Percentiles rank a stretch among this genome's conserved stretches.
These are phyloP conservation scores for Oppia nitens DNA, from an alignment of 1,140 invertebrate species.

Conservation along the genomic window DNA sequence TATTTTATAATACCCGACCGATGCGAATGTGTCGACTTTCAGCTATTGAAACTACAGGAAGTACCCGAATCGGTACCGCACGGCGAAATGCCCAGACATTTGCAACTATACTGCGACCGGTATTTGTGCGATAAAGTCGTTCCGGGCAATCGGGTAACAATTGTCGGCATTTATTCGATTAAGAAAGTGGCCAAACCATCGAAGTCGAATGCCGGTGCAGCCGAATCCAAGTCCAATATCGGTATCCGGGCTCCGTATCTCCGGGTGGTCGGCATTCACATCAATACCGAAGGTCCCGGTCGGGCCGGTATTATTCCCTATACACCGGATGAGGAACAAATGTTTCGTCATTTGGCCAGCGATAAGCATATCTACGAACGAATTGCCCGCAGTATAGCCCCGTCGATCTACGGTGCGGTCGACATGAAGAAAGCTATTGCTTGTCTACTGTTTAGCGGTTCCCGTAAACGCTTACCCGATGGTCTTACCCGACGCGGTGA, in stretches of 20 bases:
- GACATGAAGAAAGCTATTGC: slow-evolving; percentile 98
- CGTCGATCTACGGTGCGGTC: slow-evolving; percentile 82
- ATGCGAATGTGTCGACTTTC: slow-evolving; percentile 89
- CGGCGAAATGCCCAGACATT: slow-evolving; percentile 93
- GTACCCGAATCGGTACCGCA: slow-evolving; percentile 89
- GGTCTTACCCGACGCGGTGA: slow-evolving; percentile 86
- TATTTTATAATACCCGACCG: slow-evolving; percentile 95
- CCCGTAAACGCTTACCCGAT: slow-evolving; percentile 60
- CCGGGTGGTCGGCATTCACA: slow-evolving; percentile 74
- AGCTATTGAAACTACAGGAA: slow-evolving; percentile 78
- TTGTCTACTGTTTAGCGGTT: slow-evolving; percentile 82
- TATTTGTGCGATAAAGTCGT: slow-evolving; percentile 87
- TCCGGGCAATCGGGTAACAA: slow-evolving; percentile 83
- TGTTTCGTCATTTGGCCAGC: slow-evolving; percentile 66
- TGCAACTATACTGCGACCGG: slow-evolving; percentile 86
- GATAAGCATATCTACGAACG: slow-evolving; percentile 74
- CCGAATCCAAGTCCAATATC: slow-evolving; percentile 64
- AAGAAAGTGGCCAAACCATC: slow-evolving; percentile 56
- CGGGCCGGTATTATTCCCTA: slow-evolving; percentile 36
- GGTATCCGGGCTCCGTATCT: slow-evolving; percentile 87
- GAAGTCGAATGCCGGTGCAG: slow-evolving; percentile 40
- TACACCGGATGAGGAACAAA: slow-evolving; percentile 76
- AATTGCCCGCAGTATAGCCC: slow-evolving; percentile 78
- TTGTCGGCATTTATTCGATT: slow-evolving; percentile 92
- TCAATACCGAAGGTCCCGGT: slow-evolving; percentile 63